phyloP scores from a whole-genome alignment of 1,140 invertebrate species.

The Pachypeltis micranthus region DNA sequence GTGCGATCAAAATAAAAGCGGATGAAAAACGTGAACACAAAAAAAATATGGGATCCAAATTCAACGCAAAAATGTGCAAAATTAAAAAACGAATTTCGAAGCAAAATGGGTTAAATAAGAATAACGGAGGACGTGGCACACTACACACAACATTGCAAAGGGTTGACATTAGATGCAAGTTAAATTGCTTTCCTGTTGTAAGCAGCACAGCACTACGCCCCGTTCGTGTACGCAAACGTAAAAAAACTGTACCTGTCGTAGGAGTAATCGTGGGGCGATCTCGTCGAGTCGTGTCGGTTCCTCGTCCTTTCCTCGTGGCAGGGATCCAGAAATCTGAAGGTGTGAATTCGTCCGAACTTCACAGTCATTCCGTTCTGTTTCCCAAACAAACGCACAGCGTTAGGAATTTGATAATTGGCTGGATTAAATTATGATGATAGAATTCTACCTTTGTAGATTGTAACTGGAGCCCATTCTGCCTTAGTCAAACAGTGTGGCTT shows the following conservation, averaged over 20 bases:
- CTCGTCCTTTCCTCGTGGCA: conserved; percentile 67
- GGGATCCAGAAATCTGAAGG: conserved; percentile 87
- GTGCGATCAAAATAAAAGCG: conserved; percentile 3
- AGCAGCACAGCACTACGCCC: too few species aligned
- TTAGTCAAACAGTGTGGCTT: too few species aligned
- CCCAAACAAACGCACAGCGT: too few species aligned
- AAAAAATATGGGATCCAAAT: neutral
- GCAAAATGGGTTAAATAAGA: neutral
- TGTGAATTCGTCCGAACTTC: conserved; percentile 81
- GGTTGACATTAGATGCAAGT: neutral
- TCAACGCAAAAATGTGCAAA: conserved; percentile 1
- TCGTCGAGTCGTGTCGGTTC: conserved; percentile 55
- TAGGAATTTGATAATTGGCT: too few species aligned
- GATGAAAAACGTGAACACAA: neutral
- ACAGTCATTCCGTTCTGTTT: conserved; percentile 75
- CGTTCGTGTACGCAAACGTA: too few species aligned
- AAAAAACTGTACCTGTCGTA: conserved; percentile 62
- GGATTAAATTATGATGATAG: too few species aligned
- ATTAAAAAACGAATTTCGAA: neutral
- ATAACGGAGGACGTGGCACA: too few species aligned
- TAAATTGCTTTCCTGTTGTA: too few species aligned
- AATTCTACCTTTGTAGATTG: too few species aligned
- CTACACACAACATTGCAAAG: neutral
- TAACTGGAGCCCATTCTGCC: too few species aligned
- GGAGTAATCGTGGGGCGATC: conserved; percentile 45